Evolutionary conservation across 2,888 invertebrate species (phyloP).

Genomic region (Meghimatium bilineatum): DNA sequence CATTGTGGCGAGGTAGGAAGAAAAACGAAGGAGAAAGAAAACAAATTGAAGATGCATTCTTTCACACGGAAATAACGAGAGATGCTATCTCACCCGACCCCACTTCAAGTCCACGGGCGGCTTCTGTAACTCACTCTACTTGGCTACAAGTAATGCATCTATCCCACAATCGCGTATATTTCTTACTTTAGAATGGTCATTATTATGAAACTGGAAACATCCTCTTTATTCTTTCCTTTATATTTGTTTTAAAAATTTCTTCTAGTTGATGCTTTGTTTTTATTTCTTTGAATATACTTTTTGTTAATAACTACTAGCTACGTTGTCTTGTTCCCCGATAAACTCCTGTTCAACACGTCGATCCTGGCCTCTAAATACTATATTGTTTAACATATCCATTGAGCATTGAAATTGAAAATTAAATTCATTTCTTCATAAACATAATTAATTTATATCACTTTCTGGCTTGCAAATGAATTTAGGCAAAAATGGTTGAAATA

Average conservation of each 20-base stretch:
- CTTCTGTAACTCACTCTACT: not conserved
- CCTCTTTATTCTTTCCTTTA: not conserved
- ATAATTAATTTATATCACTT: no score
- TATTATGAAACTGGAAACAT: not conserved
- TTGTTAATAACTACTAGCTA: no score
- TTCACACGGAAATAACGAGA: not conserved
- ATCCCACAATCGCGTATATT: not conserved
- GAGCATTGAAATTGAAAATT: no score
- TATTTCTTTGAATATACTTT: no score
- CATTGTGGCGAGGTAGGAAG: not conserved
- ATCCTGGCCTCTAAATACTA: no score
- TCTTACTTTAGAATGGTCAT: not conserved
- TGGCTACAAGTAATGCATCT: not conserved
- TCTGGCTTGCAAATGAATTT: no score
- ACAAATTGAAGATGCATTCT: constrained; percentile 34
- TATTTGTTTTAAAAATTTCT: not conserved
- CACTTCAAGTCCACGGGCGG: not conserved
- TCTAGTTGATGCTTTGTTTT: no score
- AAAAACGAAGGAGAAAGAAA: constrained; percentile 21
- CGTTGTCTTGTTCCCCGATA: no score
- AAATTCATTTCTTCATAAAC: no score
- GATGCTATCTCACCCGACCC: constrained; percentile 18
- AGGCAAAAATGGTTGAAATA: no score
- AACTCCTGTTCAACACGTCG: no score
- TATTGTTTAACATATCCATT: no score